Conservation (phyloP, 2,888 invertebrate genomes). For the Drosophila conformis region DNA sequence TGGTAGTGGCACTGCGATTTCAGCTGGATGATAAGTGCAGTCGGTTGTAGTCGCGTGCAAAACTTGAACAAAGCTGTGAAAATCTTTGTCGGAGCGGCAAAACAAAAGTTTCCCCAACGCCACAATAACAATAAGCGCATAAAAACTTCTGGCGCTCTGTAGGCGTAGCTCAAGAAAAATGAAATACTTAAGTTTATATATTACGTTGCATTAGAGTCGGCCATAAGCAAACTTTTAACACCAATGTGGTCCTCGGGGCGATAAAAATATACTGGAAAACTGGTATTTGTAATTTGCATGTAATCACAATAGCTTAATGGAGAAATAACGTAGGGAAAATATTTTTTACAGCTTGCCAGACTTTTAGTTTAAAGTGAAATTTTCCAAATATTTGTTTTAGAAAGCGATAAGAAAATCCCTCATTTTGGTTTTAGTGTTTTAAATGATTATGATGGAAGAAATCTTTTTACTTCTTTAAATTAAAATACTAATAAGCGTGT, state of each 20-base stretch:
- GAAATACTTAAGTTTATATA: constrained; percentile 47
- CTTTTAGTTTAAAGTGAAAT: not conserved
- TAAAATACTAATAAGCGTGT: not conserved
- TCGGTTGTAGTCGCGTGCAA: constrained; percentile 16
- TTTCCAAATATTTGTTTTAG: not conserved
- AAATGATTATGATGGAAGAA: not conserved
- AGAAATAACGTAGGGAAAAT: not conserved
- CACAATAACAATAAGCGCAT: constrained; percentile 36
- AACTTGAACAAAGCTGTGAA: constrained; percentile 49
- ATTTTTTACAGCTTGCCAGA: not conserved
- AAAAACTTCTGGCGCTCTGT: constrained; percentile 31
- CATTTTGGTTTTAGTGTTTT: not conserved
- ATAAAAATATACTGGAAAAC: not conserved
- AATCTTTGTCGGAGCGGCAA: constrained; percentile 32
- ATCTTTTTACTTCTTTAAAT: not conserved
- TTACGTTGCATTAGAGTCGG: constrained; percentile 37
- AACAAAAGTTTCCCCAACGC: constrained; percentile 39
- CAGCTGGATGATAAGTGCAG: constrained; percentile 46
- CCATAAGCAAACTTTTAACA: constrained; percentile 63
- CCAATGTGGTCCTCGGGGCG: constrained; percentile 20
- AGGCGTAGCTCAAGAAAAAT: constrained; percentile 34
- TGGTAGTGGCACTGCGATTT: constrained; percentile 48
- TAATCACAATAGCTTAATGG: not conserved
- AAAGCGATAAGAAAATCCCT: not conserved
- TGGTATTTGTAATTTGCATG: constrained; percentile 1